These are phyloP conservation scores for Drosophila mimetica DNA, from an alignment of 2,888 invertebrate species.

Conservation along the genomic window DNA sequence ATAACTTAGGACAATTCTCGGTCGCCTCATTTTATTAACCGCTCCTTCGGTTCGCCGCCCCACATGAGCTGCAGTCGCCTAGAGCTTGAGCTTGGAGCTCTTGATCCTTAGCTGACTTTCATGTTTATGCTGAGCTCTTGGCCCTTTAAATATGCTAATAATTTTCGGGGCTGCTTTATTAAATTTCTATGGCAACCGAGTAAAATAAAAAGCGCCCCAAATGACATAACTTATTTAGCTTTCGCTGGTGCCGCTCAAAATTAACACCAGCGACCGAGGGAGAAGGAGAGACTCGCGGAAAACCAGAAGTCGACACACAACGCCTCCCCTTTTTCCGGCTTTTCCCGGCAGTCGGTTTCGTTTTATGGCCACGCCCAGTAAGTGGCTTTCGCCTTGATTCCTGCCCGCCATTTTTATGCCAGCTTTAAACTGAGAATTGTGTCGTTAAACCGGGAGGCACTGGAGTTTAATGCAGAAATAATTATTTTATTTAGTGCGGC, in stretches of 20 bases:
- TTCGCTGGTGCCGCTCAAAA: slow-evolving; percentile 51
- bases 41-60: slow-evolving; percentile 5
- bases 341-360: slow-evolving; percentile 12
- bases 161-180: slow-evolving; percentile 70
- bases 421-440: slow-evolving; percentile 52
- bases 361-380: slow-evolving; percentile 40
- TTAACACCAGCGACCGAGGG: slow-evolving; percentile 53
- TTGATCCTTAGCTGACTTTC: slow-evolving; percentile 29
- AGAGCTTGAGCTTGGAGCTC: slow-evolving; percentile 38
- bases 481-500: slow-evolving; percentile 51
- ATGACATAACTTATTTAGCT: slow-evolving; percentile 72
- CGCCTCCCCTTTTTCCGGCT: slow-evolving; percentile 2
- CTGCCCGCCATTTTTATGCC: slow-evolving; percentile 42
- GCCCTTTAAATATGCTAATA: slow-evolving; percentile 73
- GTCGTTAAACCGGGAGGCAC: slow-evolving; percentile 52
- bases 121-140: slow-evolving; percentile 33
- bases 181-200: slow-evolving; percentile 70
- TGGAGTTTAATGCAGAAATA: slow-evolving; percentile 56
- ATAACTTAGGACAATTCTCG: slow-evolving; percentile 56
- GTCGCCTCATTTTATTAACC: slow-evolving; percentile 52
- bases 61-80: slow-evolving; percentile 38
- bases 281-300: slow-evolving; percentile 3
- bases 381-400: slow-evolving; percentile 39
- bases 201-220: slow-evolving; percentile 59
- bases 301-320: slow-evolving; percentile 33